Conservation (phyloP, 2,888 invertebrate species). For the Peribatodes rhomboidaria region DNA sequence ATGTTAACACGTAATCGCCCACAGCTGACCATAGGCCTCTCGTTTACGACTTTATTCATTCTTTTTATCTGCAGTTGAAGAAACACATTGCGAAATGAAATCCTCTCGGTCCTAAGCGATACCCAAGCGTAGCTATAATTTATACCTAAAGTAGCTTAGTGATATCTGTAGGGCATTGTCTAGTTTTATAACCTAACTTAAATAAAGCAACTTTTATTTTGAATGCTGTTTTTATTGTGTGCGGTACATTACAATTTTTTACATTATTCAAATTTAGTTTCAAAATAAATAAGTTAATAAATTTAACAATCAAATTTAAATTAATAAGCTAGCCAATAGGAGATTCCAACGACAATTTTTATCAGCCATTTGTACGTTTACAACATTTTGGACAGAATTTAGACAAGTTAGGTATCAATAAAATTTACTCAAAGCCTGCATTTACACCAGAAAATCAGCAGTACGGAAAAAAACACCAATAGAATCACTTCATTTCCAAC, state of each 20-base stretch:
- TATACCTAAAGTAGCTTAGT: conserved; percentile 7
- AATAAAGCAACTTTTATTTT: conserved; percentile 41
- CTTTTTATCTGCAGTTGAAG: conserved; percentile 30
- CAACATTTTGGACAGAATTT: too few species aligned
- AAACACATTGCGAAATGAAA: conserved; percentile 18
- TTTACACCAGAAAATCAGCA: too few species aligned
- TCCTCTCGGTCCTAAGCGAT: conserved; percentile 19
- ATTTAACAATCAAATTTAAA: background rate
- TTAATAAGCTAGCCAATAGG: background rate
- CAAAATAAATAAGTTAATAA: background rate
- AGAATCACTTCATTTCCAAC: too few species aligned
- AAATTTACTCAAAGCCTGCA: too few species aligned
- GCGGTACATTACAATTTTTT: background rate
- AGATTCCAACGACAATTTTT: background rate
- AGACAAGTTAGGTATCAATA: too few species aligned
- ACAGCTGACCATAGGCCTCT: too few species aligned
- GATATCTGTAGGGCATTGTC: conserved; percentile 14
- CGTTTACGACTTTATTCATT: conserved; percentile 16
- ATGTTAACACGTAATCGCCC: too few species aligned
- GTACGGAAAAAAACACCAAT: too few species aligned
- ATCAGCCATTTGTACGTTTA: background rate
- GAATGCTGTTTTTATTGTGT: conserved; percentile 44
- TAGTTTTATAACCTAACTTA: conserved; percentile 5
- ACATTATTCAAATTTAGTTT: background rate
- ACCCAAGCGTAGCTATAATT: background rate